phyloP scores from a whole-genome alignment of 2,888 invertebrate genomes.

The Brachypterus glaber region DNA sequence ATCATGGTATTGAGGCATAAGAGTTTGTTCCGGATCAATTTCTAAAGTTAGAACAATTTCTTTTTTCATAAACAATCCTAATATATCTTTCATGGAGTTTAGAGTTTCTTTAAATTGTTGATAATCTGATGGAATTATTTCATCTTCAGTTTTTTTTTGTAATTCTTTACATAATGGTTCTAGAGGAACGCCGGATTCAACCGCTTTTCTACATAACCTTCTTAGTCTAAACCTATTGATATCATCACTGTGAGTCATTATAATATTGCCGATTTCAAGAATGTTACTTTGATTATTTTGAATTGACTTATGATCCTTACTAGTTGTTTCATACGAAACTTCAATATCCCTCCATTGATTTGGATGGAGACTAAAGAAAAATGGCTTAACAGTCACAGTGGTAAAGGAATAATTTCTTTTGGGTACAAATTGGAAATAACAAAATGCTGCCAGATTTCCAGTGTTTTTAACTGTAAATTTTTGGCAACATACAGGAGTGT shows the following conservation, averaged over 20 bases:
- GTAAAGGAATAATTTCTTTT: slow-evolving; percentile 28
- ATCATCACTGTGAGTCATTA: slow-evolving; percentile 35
- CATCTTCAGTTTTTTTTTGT: slow-evolving; percentile 27
- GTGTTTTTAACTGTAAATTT: slow-evolving; percentile 46
- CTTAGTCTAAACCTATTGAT: slow-evolving; percentile 33
- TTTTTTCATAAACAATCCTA: slow-evolving; percentile 27
- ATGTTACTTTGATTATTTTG: slow-evolving; percentile 23
- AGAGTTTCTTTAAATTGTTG: slow-evolving; percentile 30
- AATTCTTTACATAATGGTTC: slow-evolving; percentile 26
- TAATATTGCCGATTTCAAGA: slow-evolving; percentile 34
- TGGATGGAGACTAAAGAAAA: slow-evolving; percentile 30
- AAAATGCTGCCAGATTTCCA: slow-evolving; percentile 49
- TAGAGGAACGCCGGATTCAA: slow-evolving; percentile 22
- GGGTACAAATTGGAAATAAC: slow-evolving; percentile 28
- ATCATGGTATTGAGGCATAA: slow-evolving; percentile 30
- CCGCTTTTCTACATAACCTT: slow-evolving; percentile 27
- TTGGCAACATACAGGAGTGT: slow-evolving; percentile 39
- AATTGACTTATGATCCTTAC: slow-evolving; percentile 30
- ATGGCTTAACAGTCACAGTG: slow-evolving; percentile 30
- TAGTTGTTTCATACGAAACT: slow-evolving; percentile 31
- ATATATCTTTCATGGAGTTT: slow-evolving; percentile 26
- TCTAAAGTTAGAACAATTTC: slow-evolving; percentile 37
- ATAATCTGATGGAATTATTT: slow-evolving; percentile 32
- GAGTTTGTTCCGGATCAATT: slow-evolving; percentile 33
- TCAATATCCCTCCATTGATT: slow-evolving; percentile 28